Conservation (phyloP, 53 echinoderm and acorn worm species). For the Temnopleurus reevesii region DNA sequence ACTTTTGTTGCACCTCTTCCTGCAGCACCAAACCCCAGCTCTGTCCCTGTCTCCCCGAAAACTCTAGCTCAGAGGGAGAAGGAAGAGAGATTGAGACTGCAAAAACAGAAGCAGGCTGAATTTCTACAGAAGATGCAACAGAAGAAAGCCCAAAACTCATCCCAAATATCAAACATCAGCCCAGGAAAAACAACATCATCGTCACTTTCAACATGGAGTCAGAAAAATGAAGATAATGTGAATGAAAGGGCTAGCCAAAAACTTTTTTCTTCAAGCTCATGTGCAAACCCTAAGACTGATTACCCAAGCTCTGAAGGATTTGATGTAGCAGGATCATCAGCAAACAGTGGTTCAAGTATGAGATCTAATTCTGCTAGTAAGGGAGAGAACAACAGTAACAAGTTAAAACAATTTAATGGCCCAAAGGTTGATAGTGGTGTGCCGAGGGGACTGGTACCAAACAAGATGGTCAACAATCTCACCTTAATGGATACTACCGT, state of each 20-base stretch:
- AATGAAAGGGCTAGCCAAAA: neutral
- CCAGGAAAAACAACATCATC: neutral
- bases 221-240: neutral
- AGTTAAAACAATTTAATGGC: neutral
- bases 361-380: neutral
- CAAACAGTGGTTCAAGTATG: neutral
- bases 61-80: slow-evolving; percentile 72
- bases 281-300: neutral
- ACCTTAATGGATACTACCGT: neutral
- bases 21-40: neutral
- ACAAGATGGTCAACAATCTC: neutral
- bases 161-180: neutral
- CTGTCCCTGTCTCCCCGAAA: neutral
- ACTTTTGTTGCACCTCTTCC: slow-evolving; percentile 27
- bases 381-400: neutral
- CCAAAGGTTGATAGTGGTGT: neutral
- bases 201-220: neutral
- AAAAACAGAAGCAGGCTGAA: slow-evolving; percentile 83
- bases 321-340: neutral
- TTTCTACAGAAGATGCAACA: slow-evolving; percentile 82
- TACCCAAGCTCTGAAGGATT: neutral
- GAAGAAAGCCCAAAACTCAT: neutral
- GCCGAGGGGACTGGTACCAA: neutral
- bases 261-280: neutral
- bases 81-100: slow-evolving; percentile 83